Percentiles rank a stretch among this genome's conserved stretches.
These are phyloP conservation scores for Dendrolimus punctatus DNA, from an alignment of 1,140 invertebrate genomes.

Conservation along the genomic window DNA sequence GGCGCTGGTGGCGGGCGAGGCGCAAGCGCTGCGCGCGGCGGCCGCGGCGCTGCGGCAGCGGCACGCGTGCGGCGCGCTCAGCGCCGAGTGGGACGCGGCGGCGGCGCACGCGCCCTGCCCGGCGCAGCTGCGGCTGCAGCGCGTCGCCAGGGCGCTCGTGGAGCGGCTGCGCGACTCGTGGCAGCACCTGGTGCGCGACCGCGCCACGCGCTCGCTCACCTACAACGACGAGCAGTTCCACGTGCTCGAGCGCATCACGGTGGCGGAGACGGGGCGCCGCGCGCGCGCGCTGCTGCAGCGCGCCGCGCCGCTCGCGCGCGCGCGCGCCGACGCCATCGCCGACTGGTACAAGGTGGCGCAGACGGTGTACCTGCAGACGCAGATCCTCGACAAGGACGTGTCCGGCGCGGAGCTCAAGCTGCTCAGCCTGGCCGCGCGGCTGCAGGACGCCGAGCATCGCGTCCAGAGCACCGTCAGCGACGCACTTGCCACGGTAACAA, in stretches of 20 bases:
- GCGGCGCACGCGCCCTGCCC: slow-evolving; percentile 79
- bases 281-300: slow-evolving; percentile 77
- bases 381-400: slow-evolving; percentile 84
- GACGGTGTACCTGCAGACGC: slow-evolving; percentile 82
- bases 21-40: slow-evolving; percentile 31
- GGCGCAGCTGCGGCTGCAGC: slow-evolving; percentile 76
- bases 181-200: slow-evolving; percentile 91
- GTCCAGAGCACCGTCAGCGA: slow-evolving; percentile 14
- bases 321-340: slow-evolving; percentile 80
- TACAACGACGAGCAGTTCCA: slow-evolving; percentile 97
- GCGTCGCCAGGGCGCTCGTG: slow-evolving; percentile 82
- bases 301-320: slow-evolving; percentile 77
- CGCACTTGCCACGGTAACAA: slow-evolving; percentile 14
- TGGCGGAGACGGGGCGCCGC: slow-evolving; percentile 80
- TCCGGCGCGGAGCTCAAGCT: slow-evolving; percentile 52
- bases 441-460: slow-evolving; percentile 50
- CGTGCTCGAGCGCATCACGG: slow-evolving; percentile 86
- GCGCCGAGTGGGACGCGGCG: slow-evolving; percentile 82
- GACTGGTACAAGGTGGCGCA: slow-evolving; percentile 91
- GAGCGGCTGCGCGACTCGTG: slow-evolving; percentile 88
- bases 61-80: slow-evolving; percentile 73
- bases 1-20: slow-evolving; percentile 29
- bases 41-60: slow-evolving; percentile 31
- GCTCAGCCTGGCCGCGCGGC: slow-evolving; percentile 49
- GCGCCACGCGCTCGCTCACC: slow-evolving; percentile 86